Evolutionary conservation across 2,113 vertebrate species (phyloP).

Genomic region (Rhabdomys dilectus): DNA sequence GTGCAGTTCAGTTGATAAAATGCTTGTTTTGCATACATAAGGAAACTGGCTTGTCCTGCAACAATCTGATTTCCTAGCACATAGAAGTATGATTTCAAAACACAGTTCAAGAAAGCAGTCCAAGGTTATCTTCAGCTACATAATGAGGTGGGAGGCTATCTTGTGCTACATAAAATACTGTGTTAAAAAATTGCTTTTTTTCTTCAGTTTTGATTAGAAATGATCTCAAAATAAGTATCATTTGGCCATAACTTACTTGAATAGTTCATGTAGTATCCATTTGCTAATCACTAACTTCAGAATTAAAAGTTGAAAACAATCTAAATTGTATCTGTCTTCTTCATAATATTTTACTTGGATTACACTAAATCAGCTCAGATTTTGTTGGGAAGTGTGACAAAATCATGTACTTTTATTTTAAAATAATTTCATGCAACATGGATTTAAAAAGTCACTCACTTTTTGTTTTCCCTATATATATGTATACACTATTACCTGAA

Average conservation of each 20-base stretch:
- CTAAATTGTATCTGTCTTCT: neutral
- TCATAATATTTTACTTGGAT: neutral
- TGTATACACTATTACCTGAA: neutral
- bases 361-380: neutral
- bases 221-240: neutral
- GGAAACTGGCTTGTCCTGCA: neutral
- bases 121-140: neutral
- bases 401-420: neutral
- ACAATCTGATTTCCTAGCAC: neutral
- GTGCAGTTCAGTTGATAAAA: neutral
- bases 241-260: neutral
- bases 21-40: neutral
- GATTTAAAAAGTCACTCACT: neutral
- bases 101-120: neutral
- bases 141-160: too few species aligned
- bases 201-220: neutral
- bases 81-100: neutral
- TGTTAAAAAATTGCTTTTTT: too few species aligned
- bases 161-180: neutral
- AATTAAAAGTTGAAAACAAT: neutral
- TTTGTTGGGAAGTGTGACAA: neutral
- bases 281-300: neutral
- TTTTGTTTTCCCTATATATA: neutral
- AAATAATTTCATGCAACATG: neutral
- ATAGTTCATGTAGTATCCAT: neutral